These are phyloP conservation scores for Agrotis ipsilon DNA, from an alignment of 2,888 invertebrate species.

Conservation along the genomic window DNA sequence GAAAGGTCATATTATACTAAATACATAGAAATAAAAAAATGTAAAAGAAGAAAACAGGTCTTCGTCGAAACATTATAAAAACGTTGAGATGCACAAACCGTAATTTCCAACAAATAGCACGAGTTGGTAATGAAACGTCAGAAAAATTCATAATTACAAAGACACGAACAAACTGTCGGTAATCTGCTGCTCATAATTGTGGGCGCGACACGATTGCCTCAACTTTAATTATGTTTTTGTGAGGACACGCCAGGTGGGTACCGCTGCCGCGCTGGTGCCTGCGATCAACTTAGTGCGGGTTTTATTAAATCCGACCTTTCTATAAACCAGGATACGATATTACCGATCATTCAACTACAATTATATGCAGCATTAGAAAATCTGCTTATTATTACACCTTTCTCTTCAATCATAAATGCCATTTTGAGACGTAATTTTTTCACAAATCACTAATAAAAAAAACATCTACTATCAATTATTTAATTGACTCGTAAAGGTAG, in stretches of 20 bases:
- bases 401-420: too few species aligned
- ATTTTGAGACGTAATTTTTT: too few species aligned
- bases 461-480: too few species aligned
- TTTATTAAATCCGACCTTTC: not conserved
- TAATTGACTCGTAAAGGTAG: too few species aligned
- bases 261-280: not conserved
- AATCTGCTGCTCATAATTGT: slow-evolving; percentile 76
- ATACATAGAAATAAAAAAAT: not conserved
- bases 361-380: too few species aligned
- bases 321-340: not conserved
- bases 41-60: not conserved
- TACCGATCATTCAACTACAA: too few species aligned
- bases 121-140: slow-evolving; percentile 54
- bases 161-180: slow-evolving; percentile 45
- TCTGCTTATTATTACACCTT: too few species aligned
- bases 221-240: slow-evolving; percentile 84
- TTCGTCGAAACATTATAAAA: not conserved
- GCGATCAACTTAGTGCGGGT: slow-evolving; percentile 8
- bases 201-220: slow-evolving; percentile 64
- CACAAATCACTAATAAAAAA: too few species aligned
- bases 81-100: not conserved
- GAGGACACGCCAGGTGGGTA: slow-evolving; percentile 67
- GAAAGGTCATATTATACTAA: not conserved
- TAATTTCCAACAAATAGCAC: slow-evolving; percentile 13
- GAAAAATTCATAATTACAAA: slow-evolving; percentile 62